Evolutionary conservation across 2,797 vertebrate species (phyloP).

Genomic region (Pseudochirops cupreus): DNA sequence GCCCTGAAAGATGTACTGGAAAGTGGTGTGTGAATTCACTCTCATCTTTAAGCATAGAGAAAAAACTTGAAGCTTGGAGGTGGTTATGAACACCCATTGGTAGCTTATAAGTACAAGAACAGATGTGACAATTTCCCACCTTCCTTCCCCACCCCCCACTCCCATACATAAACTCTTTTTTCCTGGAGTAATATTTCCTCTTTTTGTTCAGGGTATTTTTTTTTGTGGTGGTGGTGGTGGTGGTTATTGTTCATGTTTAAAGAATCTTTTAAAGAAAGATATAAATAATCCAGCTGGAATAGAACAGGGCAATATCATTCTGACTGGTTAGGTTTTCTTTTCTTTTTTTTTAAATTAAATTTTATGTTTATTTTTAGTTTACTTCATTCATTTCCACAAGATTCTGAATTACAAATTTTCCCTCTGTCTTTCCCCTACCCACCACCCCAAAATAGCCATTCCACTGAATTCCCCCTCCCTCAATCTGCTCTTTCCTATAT

Average conservation of each 20-base stretch:
- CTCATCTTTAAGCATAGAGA: not conserved
- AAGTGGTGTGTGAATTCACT: slow-evolving; percentile 5
- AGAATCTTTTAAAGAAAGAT: not conserved
- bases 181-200: not conserved
- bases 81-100: not conserved
- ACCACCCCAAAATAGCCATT: no score
- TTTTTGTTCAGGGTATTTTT: not conserved
- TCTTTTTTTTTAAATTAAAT: no score
- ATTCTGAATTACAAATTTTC: no score
- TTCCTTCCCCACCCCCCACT: not conserved
- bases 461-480: no score
- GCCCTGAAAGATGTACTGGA: slow-evolving; percentile 8
- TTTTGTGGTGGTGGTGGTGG: not conserved
- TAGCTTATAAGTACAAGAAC: not conserved
- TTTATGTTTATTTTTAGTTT: no score
- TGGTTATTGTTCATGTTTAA: not conserved
- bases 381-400: no score
- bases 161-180: not conserved
- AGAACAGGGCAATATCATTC: not conserved
- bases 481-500: no score
- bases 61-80: not conserved
- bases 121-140: not conserved
- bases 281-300: not conserved
- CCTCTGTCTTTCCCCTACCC: no score
- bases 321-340: not conserved